Evolutionary conservation across 2,888 invertebrate genomes (phyloP), one percentile per base, ranked within the genome.

Genomic region (Hypercompe scribonia): DNA sequence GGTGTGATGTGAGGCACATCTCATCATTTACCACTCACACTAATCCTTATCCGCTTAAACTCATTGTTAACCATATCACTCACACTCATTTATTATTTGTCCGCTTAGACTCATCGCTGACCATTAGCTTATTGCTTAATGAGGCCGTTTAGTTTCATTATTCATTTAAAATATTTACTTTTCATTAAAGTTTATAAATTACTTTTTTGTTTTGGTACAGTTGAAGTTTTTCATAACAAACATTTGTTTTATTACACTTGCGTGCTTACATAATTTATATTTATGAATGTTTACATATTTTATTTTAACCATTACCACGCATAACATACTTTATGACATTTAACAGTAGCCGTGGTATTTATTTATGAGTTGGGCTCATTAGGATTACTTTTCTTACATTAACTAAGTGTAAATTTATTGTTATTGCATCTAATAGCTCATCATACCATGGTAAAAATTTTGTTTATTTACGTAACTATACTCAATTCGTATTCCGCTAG

Each of bases 241-340:
- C 68, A 24, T 34, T 28, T 68, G 34, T 65, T 50, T 65, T 65
- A 72, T 70, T 66, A 21, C 18, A 21, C 63, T 78, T 81, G 83
- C 81, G 81, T 83, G 82, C 71, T 75, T 68, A 79, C 74, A 68
- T 71, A 70, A 65, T 28, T 74, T 77, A 71, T 65, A 65, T 81
- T 81, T 79, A 79, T 74, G 77, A 66, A 54, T 73, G 68, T 73
- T 79, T 68, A 73, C 33, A 61, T 58, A 50, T 73, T 75, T 81
- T 72, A 69, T 76, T 69, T 67, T 34, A 77, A 63, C 46, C 75
- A 73, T 79, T 72, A 73, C 71, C 46, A 58, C 69, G 46, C 31
- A 54, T 58, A 3, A 58, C 46, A 68, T 65, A 71, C 11, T 69
- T 74, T 79, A 79, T 68, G 50, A 64, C 65, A 70, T 69, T 70